Evolutionary conservation across 2,888 invertebrate species (phyloP).

Genomic region (Apamea anceps): DNA sequence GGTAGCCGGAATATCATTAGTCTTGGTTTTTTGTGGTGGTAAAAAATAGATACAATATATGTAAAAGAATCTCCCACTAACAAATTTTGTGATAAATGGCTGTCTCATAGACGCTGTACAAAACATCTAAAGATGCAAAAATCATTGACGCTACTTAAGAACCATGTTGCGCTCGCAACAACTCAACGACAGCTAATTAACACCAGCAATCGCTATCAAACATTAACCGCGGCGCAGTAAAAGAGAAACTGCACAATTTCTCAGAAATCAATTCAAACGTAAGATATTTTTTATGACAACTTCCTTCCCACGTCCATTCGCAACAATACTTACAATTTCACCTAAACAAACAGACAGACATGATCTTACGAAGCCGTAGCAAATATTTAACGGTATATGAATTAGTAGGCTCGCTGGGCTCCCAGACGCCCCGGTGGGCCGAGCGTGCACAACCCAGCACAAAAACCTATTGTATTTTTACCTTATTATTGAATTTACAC

Average conservation of each 20-base stretch:
- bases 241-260: slow-evolving; percentile 79
- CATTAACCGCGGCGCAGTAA: slow-evolving; percentile 71
- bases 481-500: slow-evolving; percentile 85
- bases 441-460: slow-evolving; percentile 61
- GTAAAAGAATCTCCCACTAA: background rate
- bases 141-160: background rate
- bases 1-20: slow-evolving; percentile 5
- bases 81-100: background rate
- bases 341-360: slow-evolving; percentile 83
- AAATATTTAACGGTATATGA: slow-evolving; percentile 84
- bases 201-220: slow-evolving; percentile 59
- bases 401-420: slow-evolving; percentile 71
- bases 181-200: slow-evolving; percentile 62
- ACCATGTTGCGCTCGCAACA: slow-evolving; percentile 33
- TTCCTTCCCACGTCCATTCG: slow-evolving; percentile 82
- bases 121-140: background rate
- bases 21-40: background rate
- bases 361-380: slow-evolving; percentile 75
- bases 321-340: slow-evolving; percentile 81
- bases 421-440: slow-evolving; percentile 78
- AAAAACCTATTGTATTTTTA: slow-evolving; percentile 76
- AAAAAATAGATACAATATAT: background rate
- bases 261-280: slow-evolving; percentile 77
- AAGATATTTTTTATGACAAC: slow-evolving; percentile 71
- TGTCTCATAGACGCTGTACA: background rate